Evolutionary conservation across 2,888 invertebrate genomes (phyloP).

Genomic region (Craniophora ligustri): DNA sequence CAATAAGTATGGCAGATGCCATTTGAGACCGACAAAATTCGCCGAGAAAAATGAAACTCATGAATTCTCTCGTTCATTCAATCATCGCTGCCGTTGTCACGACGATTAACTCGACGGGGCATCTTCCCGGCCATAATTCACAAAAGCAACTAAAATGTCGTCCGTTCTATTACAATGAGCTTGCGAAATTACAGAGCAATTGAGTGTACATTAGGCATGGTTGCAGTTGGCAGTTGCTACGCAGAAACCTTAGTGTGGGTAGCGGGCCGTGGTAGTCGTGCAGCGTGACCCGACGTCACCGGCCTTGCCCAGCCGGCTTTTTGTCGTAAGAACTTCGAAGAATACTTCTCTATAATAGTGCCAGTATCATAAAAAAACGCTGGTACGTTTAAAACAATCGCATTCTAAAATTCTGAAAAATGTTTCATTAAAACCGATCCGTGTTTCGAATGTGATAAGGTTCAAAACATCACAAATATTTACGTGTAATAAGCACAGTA

Average conservation of each 20-base stretch:
- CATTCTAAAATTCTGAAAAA: too few species aligned
- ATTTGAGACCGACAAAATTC: too few species aligned
- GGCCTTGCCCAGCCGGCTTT: slow-evolving; percentile 35
- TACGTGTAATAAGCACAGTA: too few species aligned
- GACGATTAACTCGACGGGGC: background rate
- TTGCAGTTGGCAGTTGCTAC: slow-evolving; percentile 33
- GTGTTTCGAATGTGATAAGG: too few species aligned
- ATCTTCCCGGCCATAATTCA: slow-evolving; percentile 18
- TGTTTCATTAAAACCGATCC: too few species aligned
- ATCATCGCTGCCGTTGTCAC: background rate
- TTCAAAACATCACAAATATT: too few species aligned
- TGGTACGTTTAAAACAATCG: too few species aligned
- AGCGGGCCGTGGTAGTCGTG: slow-evolving; percentile 39
- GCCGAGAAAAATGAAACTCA: too few species aligned
- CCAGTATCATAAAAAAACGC: background rate
- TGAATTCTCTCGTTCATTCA: background rate
- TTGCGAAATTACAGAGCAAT: slow-evolving; percentile 40
- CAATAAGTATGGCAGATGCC: too few species aligned
- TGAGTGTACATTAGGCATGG: slow-evolving; percentile 39
- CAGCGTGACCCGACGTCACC: slow-evolving; percentile 49
- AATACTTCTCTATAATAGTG: slow-evolving; percentile 9
- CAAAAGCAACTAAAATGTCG: slow-evolving; percentile 20
- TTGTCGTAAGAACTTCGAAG: slow-evolving; percentile 34
- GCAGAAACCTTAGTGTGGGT: slow-evolving; percentile 37
- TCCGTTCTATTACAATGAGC: slow-evolving; percentile 44